Evolutionary conservation across 1,140 invertebrate genomes (phyloP).

Genomic region (Drosophila ercepeae): DNA sequence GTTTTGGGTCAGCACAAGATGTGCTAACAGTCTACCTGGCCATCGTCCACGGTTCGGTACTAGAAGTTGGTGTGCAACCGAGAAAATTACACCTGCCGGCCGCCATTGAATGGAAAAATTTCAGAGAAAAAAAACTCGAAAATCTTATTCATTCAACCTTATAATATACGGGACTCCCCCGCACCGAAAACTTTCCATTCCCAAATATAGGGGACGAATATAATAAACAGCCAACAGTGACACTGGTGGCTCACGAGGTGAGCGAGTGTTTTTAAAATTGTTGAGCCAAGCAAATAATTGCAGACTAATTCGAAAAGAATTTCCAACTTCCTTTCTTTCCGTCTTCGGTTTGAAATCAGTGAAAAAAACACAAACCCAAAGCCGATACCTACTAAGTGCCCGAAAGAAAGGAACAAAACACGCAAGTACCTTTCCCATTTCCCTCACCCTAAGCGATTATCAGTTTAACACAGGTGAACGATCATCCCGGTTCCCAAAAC

Average conservation of each 20-base stretch:
- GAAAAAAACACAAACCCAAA: background rate
- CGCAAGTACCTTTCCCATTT: constrained; percentile 31
- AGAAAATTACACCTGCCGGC: constrained; percentile 10
- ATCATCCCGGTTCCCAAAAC: constrained; percentile 23
- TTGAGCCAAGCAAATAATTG: constrained; percentile 44
- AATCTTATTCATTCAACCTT: constrained; percentile 3
- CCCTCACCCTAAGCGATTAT: constrained; percentile 26
- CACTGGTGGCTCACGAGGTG: constrained; percentile 25
- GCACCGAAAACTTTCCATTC: constrained; percentile 41
- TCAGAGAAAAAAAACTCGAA: constrained; percentile 4
- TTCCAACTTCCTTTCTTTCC: constrained; percentile 51
- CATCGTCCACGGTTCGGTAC: background rate
- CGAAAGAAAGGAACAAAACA: constrained; percentile 3
- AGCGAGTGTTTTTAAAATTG: constrained; percentile 27
- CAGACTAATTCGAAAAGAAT: constrained; percentile 52
- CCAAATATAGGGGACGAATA: constrained; percentile 22
- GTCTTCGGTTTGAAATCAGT: background rate
- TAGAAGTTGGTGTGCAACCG: constrained; percentile 18
- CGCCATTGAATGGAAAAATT: constrained; percentile 29
- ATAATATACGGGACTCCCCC: constrained; percentile 13
- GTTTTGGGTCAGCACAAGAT: constrained; percentile 28
- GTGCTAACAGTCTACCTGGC: constrained; percentile 21
- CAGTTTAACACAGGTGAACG: constrained; percentile 25
- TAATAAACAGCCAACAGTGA: constrained; percentile 15
- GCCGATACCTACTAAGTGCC: constrained; percentile 10